These are phyloP conservation scores for Anas capensis DNA, from an alignment of 2,797 vertebrate genomes.

Conservation along the genomic window DNA sequence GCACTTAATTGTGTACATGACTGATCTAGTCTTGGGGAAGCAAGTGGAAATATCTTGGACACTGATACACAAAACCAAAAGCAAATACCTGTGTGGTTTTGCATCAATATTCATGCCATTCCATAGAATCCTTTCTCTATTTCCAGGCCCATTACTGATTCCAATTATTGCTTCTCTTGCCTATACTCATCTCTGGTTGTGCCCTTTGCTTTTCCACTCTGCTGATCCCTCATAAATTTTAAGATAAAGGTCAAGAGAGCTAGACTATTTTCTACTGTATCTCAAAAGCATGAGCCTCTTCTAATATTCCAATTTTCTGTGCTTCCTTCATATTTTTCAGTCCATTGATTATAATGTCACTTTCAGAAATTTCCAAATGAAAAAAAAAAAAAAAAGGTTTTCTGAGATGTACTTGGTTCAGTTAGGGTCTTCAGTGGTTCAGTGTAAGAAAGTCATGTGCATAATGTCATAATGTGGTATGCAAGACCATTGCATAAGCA, in stretches of 20 bases:
- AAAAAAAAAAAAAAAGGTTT: background rate
- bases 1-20: background rate
- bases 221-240: background rate
- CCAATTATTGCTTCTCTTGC: background rate
- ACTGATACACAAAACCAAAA: background rate
- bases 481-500: background rate
- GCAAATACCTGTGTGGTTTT: background rate
- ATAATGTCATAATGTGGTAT: background rate
- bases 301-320: background rate
- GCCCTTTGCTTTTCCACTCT: background rate
- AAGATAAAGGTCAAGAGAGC: background rate
- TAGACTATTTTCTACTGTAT: background rate
- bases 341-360: slow-evolving; percentile 35
- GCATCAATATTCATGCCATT: background rate
- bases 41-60: background rate
- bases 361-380: slow-evolving; percentile 13
- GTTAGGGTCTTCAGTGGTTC: background rate
- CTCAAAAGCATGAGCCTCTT: background rate
- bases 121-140: background rate
- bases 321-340: slow-evolving; percentile 30
- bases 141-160: background rate
- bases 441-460: background rate
- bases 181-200: background rate
- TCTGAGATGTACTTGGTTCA: background rate
- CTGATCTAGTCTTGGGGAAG: background rate